A percentile compares a stretch with the other conserved stretches of the same genome.
Conservation (phyloP, 2,113 vertebrate genomes). For the Elgaria multicarinata region DNA sequence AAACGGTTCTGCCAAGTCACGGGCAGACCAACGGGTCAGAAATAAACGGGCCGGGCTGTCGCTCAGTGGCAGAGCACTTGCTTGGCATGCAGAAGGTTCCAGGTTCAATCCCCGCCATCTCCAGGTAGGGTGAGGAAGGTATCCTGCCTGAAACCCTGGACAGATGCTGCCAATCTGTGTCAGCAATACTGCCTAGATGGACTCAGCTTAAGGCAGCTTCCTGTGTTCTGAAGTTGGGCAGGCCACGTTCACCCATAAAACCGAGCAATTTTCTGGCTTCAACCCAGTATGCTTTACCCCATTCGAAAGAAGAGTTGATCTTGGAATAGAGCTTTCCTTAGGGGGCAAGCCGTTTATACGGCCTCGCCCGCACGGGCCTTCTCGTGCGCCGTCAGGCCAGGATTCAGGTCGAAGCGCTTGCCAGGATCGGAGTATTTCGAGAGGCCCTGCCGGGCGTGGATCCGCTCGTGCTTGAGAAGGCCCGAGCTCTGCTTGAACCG, state of each 20-base stretch:
- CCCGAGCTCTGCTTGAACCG: constrained; percentile 29
- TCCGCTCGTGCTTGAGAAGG: constrained; percentile 6
- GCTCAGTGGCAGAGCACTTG: not conserved
- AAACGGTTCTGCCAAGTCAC: not conserved
- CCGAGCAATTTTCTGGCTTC: too few species aligned
- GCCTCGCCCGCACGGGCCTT: not conserved
- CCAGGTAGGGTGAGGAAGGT: too few species aligned
- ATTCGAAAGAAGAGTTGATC: not conserved
- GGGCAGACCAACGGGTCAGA: too few species aligned
- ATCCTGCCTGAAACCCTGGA: too few species aligned
- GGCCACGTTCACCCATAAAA: not conserved
- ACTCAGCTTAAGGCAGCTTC: too few species aligned
- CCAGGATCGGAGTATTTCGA: not conserved
- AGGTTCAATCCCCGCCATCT: too few species aligned
- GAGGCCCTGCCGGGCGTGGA: not conserved
- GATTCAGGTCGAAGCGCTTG: constrained; percentile 15
- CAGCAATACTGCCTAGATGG: too few species aligned
- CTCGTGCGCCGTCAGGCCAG: constrained; percentile 14
- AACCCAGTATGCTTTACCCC: not conserved
- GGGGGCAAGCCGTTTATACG: not conserved
- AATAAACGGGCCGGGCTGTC: too few species aligned
- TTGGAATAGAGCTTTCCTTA: constrained; percentile 5
- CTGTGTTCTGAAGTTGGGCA: not conserved
- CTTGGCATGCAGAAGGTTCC: too few species aligned
- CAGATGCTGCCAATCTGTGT: too few species aligned